phyloP scores from a whole-genome alignment of 2,797 vertebrate species.

The Danio kyathit region DNA sequence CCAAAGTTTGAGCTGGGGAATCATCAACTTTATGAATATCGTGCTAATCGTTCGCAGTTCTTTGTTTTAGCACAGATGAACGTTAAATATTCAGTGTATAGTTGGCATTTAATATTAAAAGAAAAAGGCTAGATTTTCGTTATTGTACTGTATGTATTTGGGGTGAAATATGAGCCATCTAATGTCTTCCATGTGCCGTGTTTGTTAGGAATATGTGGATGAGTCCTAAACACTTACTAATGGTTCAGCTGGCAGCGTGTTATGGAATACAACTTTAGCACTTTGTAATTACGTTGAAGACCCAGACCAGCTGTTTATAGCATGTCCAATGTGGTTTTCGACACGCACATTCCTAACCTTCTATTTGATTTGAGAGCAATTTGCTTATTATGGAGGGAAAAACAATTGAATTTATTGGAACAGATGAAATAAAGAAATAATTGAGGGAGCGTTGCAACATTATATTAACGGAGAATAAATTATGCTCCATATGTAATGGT shows the following conservation, averaged over 20 bases:
- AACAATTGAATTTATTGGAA: conserved; percentile 22
- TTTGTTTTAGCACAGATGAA: neutral
- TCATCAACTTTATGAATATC: neutral
- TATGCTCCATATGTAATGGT: conserved; percentile 33
- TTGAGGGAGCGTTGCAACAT: conserved; percentile 43
- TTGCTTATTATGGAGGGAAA: conserved; percentile 43
- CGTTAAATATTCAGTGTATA: neutral
- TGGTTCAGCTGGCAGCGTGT: conserved; percentile 34
- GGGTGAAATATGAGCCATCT: neutral
- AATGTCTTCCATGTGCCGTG: neutral
- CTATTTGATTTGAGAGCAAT: conserved; percentile 48
- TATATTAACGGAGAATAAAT: conserved; percentile 42
- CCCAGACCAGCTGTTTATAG: conserved; percentile 48
- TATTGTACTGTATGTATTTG: neutral
- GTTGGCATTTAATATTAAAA: neutral
- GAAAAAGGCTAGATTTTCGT: neutral
- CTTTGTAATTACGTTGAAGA: conserved; percentile 49
- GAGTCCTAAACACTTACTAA: conserved; percentile 40
- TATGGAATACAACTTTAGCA: conserved; percentile 31
- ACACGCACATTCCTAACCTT: conserved; percentile 20
- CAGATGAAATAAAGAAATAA: conserved; percentile 13
- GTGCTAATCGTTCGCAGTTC: neutral
- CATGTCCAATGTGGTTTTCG: conserved; percentile 52
- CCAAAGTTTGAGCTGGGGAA: neutral
- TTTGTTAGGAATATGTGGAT: conserved; percentile 35